phyloP scores from a whole-genome alignment of 2,888 invertebrate genomes.

The Deroplatys truncata region DNA sequence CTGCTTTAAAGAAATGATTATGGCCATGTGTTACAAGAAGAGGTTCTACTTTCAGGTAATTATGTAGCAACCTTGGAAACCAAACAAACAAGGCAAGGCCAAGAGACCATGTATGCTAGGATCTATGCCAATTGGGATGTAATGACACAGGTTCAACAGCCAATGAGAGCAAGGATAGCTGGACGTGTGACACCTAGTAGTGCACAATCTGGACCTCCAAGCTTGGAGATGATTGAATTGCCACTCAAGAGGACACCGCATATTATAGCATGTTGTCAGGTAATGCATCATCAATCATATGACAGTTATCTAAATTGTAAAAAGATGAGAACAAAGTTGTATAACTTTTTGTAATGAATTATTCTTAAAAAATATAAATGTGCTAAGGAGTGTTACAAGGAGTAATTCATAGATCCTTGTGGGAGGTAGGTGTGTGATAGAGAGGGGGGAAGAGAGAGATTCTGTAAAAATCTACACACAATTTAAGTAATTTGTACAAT shows the following conservation, averaged over 20 bases:
- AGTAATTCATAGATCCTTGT: too few species aligned
- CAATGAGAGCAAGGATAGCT: constrained; percentile 61
- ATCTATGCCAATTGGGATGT: constrained; percentile 73
- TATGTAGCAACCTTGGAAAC: constrained; percentile 64
- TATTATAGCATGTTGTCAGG: constrained; percentile 60
- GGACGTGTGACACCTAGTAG: constrained; percentile 69
- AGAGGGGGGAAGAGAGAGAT: too few species aligned
- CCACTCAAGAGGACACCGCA: constrained; percentile 59
- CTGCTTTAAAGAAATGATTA: too few species aligned
- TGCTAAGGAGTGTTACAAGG: too few species aligned
- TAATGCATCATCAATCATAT: constrained; percentile 31
- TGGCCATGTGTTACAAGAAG: too few species aligned
- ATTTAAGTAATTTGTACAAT: too few species aligned
- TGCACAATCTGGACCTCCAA: constrained; percentile 55
- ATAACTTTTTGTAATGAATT: too few species aligned
- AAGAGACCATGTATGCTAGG: constrained; percentile 52
- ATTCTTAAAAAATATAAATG: too few species aligned
- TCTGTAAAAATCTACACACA: too few species aligned
- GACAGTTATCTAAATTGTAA: too few species aligned
- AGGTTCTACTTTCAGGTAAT: constrained; percentile 46
- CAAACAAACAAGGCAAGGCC: constrained; percentile 45
- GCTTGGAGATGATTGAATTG: constrained; percentile 69
- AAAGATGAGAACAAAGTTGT: too few species aligned
- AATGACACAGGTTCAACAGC: constrained; percentile 42
- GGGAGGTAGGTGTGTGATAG: too few species aligned